Percentiles rank a stretch among this genome's conserved stretches.
Evolutionary conservation across 2,797 vertebrate species (phyloP).

Genomic region (Tinamus major): DNA sequence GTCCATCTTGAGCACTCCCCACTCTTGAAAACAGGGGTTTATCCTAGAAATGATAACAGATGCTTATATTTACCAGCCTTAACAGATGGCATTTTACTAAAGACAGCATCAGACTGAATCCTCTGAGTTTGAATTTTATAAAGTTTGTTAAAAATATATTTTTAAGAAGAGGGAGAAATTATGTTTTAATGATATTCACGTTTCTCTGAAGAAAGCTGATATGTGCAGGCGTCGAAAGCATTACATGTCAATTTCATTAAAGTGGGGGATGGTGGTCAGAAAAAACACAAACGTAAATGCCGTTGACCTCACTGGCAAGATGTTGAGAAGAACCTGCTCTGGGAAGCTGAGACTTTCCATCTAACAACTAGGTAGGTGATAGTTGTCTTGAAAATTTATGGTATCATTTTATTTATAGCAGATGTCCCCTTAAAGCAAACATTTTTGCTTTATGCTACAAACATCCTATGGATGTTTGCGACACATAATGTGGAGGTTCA

Average conservation of each 20-base stretch:
- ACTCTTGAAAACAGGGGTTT: background rate
- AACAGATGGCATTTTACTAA: conserved; percentile 67
- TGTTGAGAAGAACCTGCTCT: conserved; percentile 52
- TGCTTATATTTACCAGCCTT: background rate
- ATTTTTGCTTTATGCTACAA: conserved; percentile 70
- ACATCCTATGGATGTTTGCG: conserved; percentile 76
- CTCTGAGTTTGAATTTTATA: conserved; percentile 64
- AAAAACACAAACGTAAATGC: conserved; percentile 58
- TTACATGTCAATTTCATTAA: conserved; percentile 78
- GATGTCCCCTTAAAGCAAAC: conserved; percentile 76
- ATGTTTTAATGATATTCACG: conserved; percentile 79
- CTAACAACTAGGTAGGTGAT: conserved; percentile 35
- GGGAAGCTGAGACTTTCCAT: conserved; percentile 50
- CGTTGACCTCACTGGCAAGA: conserved; percentile 68
- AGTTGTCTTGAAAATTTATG: conserved; percentile 73
- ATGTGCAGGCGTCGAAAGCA: conserved; percentile 71
- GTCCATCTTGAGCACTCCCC: background rate
- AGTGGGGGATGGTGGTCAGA: conserved; percentile 27
- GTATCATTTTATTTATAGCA: conserved; percentile 80
- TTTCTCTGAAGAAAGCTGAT: conserved; percentile 75
- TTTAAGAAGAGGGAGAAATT: conserved; percentile 64
- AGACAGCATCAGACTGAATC: conserved; percentile 55
- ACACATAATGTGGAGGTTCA: conserved; percentile 53
- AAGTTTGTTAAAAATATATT: conserved; percentile 71
- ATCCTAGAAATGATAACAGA: background rate